phyloP scores from a whole-genome alignment of 2,888 invertebrate species.

The Anarsia innoxiella region DNA sequence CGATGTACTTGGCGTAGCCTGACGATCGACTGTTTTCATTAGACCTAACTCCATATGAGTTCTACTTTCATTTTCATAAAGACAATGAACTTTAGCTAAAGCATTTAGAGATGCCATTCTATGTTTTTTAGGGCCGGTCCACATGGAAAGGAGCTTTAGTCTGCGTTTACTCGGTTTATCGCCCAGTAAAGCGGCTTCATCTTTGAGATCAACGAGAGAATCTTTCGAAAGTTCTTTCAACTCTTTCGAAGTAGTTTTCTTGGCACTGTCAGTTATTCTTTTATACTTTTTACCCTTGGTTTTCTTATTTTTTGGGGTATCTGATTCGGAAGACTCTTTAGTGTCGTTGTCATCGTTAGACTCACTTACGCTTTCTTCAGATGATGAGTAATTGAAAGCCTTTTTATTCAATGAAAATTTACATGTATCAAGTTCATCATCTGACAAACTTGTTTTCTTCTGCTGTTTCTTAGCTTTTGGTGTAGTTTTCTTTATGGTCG shows the following conservation, averaged over 20 bases:
- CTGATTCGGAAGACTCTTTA: conserved; percentile 62
- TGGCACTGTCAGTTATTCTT: conserved; percentile 51
- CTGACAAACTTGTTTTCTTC: conserved; percentile 47
- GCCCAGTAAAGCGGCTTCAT: conserved; percentile 45
- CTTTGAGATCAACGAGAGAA: conserved; percentile 60
- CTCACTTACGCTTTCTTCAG: conserved; percentile 62
- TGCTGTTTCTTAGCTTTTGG: conserved; percentile 43
- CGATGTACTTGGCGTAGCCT: conserved; percentile 68
- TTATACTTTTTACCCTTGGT: conserved; percentile 60
- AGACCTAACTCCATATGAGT: conserved; percentile 79
- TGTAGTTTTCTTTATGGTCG: conserved; percentile 34
- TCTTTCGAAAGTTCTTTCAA: conserved; percentile 65
- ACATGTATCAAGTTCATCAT: conserved; percentile 60
- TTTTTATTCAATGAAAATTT: conserved; percentile 60
- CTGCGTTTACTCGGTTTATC: conserved; percentile 67
- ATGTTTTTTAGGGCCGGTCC: conserved; percentile 87
- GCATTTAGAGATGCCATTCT: conserved; percentile 93
- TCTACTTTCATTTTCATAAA: conserved; percentile 91
- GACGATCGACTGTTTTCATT: conserved; percentile 65
- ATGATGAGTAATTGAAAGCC: conserved; percentile 50
- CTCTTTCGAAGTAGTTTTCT: conserved; percentile 57
- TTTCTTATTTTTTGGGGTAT: conserved; percentile 49
- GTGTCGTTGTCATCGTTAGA: conserved; percentile 63
- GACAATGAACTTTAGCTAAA: conserved; percentile 90
- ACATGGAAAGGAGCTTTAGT: conserved; percentile 79